Evolutionary conservation across 1,140 invertebrate species (phyloP), one percentile per base, ranked within the genome.

Genomic region (Lutraria rhynchaena): DNA sequence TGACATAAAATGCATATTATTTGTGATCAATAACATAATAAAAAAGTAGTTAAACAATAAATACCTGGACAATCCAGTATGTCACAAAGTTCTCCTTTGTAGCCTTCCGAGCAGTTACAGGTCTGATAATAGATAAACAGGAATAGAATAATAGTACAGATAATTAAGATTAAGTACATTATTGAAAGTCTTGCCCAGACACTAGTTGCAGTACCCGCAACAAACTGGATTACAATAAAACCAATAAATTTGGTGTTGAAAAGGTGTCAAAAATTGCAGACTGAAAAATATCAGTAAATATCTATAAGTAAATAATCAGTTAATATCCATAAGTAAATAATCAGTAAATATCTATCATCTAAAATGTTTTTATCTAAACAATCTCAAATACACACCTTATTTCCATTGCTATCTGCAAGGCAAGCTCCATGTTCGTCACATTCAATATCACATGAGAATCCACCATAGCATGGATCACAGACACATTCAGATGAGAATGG

Each of bases 41-140:
- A 41, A 41, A 41, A 41, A 41, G 37, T 7, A 41, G 15, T 41
- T 7, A 5, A 41, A 41, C 15, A 41, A n/a, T n/a, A n/a, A n/a
- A 13, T 75, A 89, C 88, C 85, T 83, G 86, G 85, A 67, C 87
- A 87, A 44, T 87, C 70, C 15, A 83, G 57, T 22, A 74, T 73
- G 44, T 89, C 85, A 83, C 92, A 93, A 29, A 83, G 73, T 44
- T 89, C 85, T 55, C 92, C 91, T 57, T 88, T 89, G 87, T 87
- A 93, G 13, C 87, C 87, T 9, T 74, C 69, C 35, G 92, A 89
- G 84, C 92, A 93, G 4, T 84, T n/a, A 77, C 92, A 93, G 17
- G 83, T 84, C 53, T 78, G 49, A 37, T 67, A 41, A 74, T 55
- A 51, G n/a, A 44, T 19, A 17, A 15, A 22, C 22, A 44, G 27